Evolutionary conservation across 2,888 invertebrate genomes (phyloP), one percentile per base, ranked within the genome.

Genomic region (Polymixis lichenea): DNA sequence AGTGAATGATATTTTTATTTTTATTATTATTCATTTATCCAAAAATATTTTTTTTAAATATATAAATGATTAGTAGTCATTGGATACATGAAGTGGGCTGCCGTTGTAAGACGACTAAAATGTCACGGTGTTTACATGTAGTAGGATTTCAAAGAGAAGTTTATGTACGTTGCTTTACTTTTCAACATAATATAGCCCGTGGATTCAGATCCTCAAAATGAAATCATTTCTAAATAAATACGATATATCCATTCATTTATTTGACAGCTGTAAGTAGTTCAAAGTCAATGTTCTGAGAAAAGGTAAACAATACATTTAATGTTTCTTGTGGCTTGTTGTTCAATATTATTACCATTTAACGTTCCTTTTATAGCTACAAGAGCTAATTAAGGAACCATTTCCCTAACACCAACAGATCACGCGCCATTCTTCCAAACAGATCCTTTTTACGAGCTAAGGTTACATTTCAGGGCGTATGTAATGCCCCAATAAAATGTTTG

Each of bases 401-500:
- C 78, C 86, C 73, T 74, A 81, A 85, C 72, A 82, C 72, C 77
- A 86, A 73, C 80, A 84, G 82, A 86, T 83, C 80, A 78, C 79
- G 73, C 70, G 80, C 83, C 67, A 61, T 88, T 85, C 81, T 86
- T 85, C 75, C 78, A 62, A 74, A 78, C 78, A 78, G 78, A 85
- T 83, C 77, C 77, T 80, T 77, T 88, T 88, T 88, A 88, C 83
- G 87, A 88, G 64, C 76, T 77, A 81, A 77, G 81, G 80, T 84
- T 81, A 86, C 89, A 89, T 90, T 89, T 90, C 87, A 88, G 80
- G 86, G 83, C 84, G 84, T 90, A 88, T 89, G 89, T 92, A 90
- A 91, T 91, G 89, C 85, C 85, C 88, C 90, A 89, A 93, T 94
- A 93, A 94, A 94, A 93, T 90, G 91, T 93, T 93, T 93, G 92